phyloP scores from a whole-genome alignment of 2,113 vertebrate genomes.

The Accipiter cooperii region DNA sequence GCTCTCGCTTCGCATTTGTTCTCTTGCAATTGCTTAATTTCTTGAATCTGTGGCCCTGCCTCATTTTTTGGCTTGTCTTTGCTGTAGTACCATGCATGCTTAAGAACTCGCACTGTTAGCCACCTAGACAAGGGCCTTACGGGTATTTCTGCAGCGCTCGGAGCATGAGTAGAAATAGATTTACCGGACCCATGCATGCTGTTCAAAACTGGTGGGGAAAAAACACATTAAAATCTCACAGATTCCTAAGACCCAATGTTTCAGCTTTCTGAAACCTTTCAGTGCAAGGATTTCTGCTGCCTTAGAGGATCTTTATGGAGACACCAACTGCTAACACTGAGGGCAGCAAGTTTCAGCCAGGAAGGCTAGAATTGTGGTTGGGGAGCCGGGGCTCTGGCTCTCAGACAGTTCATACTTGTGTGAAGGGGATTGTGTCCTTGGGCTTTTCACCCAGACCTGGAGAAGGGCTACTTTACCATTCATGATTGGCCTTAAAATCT shows the following conservation, averaged over 20 bases:
- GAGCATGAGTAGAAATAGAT: not conserved
- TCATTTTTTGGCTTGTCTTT: not conserved
- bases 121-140: not conserved
- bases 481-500: not conserved
- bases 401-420: not conserved
- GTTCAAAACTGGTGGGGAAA: not conserved
- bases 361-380: accelerated
- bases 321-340: not conserved
- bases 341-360: not conserved
- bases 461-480: not conserved
- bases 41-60: not conserved
- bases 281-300: not conserved
- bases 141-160: not conserved
- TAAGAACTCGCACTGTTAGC: not conserved
- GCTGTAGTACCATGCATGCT: not conserved
- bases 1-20: not conserved
- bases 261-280: not conserved
- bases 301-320: not conserved
- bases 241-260: not conserved
- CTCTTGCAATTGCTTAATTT: not conserved
- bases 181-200: not conserved
- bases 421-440: not conserved
- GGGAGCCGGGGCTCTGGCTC: not conserved
- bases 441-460: not conserved
- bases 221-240: not conserved